Conservation (phyloP, 1,140 invertebrate genomes). For the Apis florea region DNA sequence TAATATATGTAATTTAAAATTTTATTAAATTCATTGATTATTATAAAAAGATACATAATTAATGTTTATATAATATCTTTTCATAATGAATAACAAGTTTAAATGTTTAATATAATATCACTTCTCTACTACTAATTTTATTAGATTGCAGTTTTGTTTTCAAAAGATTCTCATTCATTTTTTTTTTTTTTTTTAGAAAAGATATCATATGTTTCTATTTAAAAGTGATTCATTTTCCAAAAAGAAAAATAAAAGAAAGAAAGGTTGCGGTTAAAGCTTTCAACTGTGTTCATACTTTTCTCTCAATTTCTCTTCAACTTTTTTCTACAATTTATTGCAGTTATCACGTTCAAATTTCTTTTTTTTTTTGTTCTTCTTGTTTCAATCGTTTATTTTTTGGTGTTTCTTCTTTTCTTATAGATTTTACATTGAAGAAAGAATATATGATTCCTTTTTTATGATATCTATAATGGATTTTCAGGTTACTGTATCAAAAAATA, state of each 20-base stretch:
- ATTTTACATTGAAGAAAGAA: not conserved
- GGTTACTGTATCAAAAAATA: no score
- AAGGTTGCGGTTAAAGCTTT: conserved; percentile 20
- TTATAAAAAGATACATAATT: no score
- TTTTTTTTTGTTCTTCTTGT: not conserved
- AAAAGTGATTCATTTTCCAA: not conserved
- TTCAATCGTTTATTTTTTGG: not conserved
- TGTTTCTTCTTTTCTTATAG: not conserved
- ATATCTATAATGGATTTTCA: not conserved
- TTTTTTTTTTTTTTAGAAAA: not conserved
- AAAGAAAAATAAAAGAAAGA: not conserved
- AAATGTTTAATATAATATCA: no score
- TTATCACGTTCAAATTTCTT: not conserved
- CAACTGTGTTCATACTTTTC: not conserved
- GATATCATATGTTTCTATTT: not conserved
- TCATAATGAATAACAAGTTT: no score
- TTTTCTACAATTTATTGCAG: not conserved
- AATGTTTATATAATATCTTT: no score
- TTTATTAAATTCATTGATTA: no score
- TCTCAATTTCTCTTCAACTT: not conserved
- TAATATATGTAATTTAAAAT: no score
- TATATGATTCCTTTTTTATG: not conserved
- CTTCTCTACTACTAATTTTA: not conserved
- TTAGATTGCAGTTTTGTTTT: not conserved
- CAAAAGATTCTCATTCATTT: not conserved